These are phyloP conservation scores for Calliphora vicina DNA, from an alignment of 1,140 invertebrate species.

Conservation along the genomic window DNA sequence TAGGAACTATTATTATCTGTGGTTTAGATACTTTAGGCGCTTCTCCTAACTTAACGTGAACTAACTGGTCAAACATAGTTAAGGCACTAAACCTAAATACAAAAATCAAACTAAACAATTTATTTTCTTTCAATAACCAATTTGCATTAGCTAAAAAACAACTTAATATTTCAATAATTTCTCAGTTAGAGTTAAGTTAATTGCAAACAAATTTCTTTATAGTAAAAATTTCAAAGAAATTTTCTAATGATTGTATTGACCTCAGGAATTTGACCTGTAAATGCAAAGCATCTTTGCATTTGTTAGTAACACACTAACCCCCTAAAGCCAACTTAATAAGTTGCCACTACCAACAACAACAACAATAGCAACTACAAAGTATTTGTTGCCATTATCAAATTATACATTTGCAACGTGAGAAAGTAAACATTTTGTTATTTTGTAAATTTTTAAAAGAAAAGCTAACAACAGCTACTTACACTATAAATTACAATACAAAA, in stretches of 20 bases:
- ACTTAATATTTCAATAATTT: no score
- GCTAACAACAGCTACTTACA: not conserved
- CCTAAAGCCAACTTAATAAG: not conserved
- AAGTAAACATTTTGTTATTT: not conserved
- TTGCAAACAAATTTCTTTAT: no score
- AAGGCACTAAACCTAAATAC: no score
- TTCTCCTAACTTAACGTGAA: no score
- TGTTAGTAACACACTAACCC: not conserved
- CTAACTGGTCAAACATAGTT: no score
- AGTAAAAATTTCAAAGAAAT: not conserved
- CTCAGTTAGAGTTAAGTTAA: no score
- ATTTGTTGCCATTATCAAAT: not conserved
- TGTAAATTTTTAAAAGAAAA: not conserved
- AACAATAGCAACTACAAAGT: not conserved
- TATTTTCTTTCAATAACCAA: no score
- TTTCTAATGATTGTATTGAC: not conserved
- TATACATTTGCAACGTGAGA: constrained; percentile 9
- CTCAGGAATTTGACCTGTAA: constrained; percentile 4
- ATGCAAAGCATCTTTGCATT: not conserved
- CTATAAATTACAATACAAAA: no score
- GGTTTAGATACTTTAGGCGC: no score
- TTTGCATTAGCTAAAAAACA: no score
- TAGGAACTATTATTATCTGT: no score
- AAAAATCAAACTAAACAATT: no score
- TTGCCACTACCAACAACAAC: not conserved